phyloP scores from a whole-genome alignment of 2,888 invertebrate genomes.

The Synergus umbraculus region DNA sequence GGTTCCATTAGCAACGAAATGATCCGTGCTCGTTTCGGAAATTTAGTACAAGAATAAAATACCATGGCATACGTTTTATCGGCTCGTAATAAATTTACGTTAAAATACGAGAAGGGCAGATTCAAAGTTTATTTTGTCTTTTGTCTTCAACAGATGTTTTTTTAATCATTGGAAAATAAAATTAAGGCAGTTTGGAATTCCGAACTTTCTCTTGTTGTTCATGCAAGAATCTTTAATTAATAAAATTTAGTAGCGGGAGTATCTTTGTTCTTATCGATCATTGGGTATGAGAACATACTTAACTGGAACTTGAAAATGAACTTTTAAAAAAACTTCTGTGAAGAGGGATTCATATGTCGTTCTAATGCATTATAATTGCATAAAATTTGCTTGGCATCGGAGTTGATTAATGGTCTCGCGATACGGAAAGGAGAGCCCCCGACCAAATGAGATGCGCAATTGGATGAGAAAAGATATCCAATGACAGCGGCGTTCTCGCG shows the following conservation, averaged over 20 bases:
- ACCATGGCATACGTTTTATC: neutral
- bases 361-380: slow-evolving; percentile 48
- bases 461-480: slow-evolving; percentile 51
- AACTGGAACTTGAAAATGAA: no score
- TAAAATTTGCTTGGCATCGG: slow-evolving; percentile 50
- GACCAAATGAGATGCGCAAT: slow-evolving; percentile 50
- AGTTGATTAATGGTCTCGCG: slow-evolving; percentile 54
- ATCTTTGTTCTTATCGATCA: no score
- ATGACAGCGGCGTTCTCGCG: slow-evolving; percentile 42
- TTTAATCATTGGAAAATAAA: neutral
- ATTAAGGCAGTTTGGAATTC: neutral
- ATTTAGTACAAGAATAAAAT: neutral
- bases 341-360: neutral
- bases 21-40: neutral
- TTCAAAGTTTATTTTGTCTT: neutral
- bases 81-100: neutral
- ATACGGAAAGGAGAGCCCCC: slow-evolving; percentile 52
- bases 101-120: neutral
- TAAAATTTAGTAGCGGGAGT: no score
- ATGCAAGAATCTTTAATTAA: no score
- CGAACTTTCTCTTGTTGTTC: no score
- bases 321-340: neutral
- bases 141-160: neutral
- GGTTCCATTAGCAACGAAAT: neutral
- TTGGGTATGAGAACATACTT: no score